Conservation (phyloP, 1,140 invertebrate species). For the Teleopsis dalmanni region DNA sequence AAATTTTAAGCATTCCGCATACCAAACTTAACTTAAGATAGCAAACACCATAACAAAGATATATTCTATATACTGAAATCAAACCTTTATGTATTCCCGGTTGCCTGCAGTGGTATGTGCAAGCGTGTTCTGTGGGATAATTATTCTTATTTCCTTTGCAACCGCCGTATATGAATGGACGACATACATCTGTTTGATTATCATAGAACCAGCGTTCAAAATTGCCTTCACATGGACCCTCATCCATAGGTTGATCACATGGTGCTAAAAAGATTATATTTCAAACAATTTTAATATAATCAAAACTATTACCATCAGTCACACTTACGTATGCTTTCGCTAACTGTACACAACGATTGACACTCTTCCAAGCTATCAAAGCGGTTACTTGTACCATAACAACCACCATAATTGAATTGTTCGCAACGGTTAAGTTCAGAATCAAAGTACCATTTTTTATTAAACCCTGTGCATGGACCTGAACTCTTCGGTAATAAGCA, state of each 20-base stretch:
- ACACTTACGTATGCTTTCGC: constrained; percentile 58
- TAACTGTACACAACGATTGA: constrained; percentile 64
- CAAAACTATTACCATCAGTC: background rate
- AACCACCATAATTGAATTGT: constrained; percentile 75
- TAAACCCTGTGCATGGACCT: constrained; percentile 75
- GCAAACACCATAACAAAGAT: background rate
- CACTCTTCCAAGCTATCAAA: constrained; percentile 81
- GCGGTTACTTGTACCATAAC: constrained; percentile 83
- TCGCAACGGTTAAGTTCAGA: constrained; percentile 61
- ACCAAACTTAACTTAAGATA: background rate
- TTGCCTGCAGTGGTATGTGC: constrained; percentile 65
- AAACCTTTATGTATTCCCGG: constrained; percentile 67
- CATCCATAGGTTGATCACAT: constrained; percentile 68
- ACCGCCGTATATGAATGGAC: constrained; percentile 78
- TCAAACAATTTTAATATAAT: background rate
- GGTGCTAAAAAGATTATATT: constrained; percentile 58
- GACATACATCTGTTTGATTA: constrained; percentile 59
- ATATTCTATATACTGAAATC: constrained; percentile 11
- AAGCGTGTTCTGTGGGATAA: constrained; percentile 73
- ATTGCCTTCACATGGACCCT: constrained; percentile 77
- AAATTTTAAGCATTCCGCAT: too few relatives aligned
- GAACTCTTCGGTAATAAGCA: constrained; percentile 76
- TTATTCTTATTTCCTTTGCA: constrained; percentile 87
- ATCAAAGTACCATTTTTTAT: constrained; percentile 81
- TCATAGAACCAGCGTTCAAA: constrained; percentile 78